These are phyloP conservation scores for Gymnorhina tibicen DNA, from an alignment of 2,113 vertebrate genomes.

Conservation along the genomic window DNA sequence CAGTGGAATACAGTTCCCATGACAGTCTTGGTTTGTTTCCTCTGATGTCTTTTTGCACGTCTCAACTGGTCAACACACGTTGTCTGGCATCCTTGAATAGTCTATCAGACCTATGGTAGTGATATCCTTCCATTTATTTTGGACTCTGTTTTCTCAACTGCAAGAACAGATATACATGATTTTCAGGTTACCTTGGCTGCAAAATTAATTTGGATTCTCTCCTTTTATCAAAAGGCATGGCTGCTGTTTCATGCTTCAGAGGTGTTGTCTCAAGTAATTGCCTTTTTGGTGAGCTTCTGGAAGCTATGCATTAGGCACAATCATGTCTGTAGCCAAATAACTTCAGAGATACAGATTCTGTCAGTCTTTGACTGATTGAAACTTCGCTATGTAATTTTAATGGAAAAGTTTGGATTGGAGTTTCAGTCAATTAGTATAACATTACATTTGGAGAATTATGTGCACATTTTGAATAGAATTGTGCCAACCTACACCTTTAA, in stretches of 20 bases:
- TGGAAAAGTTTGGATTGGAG: background rate
- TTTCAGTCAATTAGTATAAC: background rate
- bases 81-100: background rate
- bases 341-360: background rate
- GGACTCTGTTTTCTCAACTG: background rate
- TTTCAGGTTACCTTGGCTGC: background rate
- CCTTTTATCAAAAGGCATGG: background rate
- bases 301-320: background rate
- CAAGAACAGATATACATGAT: background rate
- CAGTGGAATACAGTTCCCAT: background rate
- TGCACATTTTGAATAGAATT: background rate
- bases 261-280: background rate
- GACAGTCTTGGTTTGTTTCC: background rate
- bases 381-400: background rate
- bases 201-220: background rate
- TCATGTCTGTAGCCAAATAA: background rate
- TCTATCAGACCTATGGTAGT: fast-evolving
- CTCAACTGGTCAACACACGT: fast-evolving
- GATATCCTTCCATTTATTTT: background rate
- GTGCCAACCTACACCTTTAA: background rate
- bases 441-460: background rate
- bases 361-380: background rate
- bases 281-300: background rate
- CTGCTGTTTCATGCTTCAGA: background rate
- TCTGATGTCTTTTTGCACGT: background rate